Conservation (phyloP, 2,888 invertebrate genomes). For the Gandaritis pyraliata region DNA sequence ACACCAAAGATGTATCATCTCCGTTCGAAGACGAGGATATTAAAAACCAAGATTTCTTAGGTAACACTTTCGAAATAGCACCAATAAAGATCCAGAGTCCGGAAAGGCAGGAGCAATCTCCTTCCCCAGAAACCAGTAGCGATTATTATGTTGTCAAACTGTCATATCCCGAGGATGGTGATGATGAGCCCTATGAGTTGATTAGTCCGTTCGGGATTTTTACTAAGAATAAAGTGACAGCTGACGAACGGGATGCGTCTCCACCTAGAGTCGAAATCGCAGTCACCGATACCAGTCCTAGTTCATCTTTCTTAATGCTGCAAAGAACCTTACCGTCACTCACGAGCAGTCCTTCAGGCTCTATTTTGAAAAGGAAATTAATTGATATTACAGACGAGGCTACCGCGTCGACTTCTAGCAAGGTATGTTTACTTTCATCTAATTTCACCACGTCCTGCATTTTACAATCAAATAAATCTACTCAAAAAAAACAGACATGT, state of each 20-base stretch:
- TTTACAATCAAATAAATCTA: no score
- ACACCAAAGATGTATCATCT: slow-evolving; percentile 61
- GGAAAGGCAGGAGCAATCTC: slow-evolving; percentile 59
- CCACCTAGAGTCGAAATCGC: slow-evolving; percentile 65
- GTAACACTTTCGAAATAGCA: slow-evolving; percentile 85
- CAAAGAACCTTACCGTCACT: slow-evolving; percentile 86
- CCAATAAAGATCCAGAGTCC: slow-evolving; percentile 82
- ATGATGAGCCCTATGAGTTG: slow-evolving; percentile 72
- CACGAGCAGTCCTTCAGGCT: slow-evolving; percentile 88
- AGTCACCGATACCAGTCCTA: slow-evolving; percentile 62
- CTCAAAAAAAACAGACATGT: no score
- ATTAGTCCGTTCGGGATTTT: slow-evolving; percentile 75
- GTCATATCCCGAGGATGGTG: slow-evolving; percentile 68
- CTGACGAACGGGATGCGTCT: slow-evolving; percentile 70
- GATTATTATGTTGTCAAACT: slow-evolving; percentile 73
- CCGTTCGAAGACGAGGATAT: slow-evolving; percentile 68
- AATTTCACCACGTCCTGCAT: background rate
- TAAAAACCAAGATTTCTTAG: slow-evolving; percentile 81
- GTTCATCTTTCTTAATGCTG: slow-evolving; percentile 81
- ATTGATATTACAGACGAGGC: slow-evolving; percentile 75
- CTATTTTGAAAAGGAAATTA: slow-evolving; percentile 88
- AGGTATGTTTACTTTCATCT: slow-evolving; percentile 64
- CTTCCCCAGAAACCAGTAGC: slow-evolving; percentile 64
- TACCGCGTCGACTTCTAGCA: slow-evolving; percentile 81
- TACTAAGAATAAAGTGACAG: slow-evolving; percentile 74